Percentiles rank a stretch among this genome's conserved stretches.
Conservation (phyloP, 2,888 invertebrate species). For the Acleris sparsana region DNA sequence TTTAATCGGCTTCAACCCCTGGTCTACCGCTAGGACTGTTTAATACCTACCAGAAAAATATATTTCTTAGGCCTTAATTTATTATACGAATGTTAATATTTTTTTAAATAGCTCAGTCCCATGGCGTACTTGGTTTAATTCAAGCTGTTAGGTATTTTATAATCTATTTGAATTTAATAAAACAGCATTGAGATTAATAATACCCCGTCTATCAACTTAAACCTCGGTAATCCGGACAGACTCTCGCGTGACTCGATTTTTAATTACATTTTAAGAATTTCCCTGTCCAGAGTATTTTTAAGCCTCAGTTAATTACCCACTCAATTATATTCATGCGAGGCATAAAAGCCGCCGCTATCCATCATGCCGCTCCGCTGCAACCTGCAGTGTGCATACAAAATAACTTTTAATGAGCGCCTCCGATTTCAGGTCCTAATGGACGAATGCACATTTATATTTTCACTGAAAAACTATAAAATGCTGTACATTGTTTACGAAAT, state of each 20-base stretch:
- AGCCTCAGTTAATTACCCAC: constrained; percentile 48
- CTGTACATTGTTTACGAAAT: too few species aligned
- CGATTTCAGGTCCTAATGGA: constrained; percentile 28
- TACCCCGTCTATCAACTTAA: not conserved
- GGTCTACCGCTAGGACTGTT: too few species aligned
- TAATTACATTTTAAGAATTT: not conserved
- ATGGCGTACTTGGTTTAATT: not conserved
- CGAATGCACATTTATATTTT: constrained; percentile 4
- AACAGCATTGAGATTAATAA: too few species aligned
- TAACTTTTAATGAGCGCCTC: constrained; percentile 32
- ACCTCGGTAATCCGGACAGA: not conserved
- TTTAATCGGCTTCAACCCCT: too few species aligned
- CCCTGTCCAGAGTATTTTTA: constrained; percentile 4
- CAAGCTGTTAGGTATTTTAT: not conserved
- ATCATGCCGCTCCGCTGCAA: constrained; percentile 46
- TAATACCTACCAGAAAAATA: too few species aligned
- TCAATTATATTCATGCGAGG: constrained; percentile 53
- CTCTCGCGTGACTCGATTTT: not conserved
- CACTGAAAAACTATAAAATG: too few species aligned
- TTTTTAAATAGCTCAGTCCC: too few species aligned
- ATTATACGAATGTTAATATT: too few species aligned
- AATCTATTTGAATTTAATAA: not conserved
- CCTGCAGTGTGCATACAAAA: constrained; percentile 39
- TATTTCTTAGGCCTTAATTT: too few species aligned
- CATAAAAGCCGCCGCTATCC: constrained; percentile 47